phyloP scores from a whole-genome alignment of 2,113 vertebrate species.

The Orthonyx spaldingii region DNA sequence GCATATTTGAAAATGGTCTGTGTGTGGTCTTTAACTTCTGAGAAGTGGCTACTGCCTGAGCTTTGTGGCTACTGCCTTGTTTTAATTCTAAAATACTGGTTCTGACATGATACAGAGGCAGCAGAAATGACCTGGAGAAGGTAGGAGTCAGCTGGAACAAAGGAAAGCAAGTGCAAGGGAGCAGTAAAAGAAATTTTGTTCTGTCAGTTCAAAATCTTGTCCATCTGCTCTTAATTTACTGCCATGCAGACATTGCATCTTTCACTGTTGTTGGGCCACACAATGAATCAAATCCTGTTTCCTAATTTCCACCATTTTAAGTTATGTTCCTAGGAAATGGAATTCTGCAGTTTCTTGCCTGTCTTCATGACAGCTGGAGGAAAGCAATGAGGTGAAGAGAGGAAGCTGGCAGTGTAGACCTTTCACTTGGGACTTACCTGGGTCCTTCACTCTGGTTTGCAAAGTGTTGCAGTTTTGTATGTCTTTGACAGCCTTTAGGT shows the following conservation, averaged over 20 bases:
- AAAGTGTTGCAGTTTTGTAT: not conserved
- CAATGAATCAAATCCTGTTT: constrained; percentile 23
- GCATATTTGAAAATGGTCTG: not conserved
- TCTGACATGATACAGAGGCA: not conserved
- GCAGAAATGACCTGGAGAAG: not conserved
- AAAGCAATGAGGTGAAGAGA: not conserved
- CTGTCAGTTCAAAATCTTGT: not conserved
- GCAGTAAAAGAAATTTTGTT: not conserved
- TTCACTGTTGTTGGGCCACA: not conserved
- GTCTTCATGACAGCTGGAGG: not conserved
- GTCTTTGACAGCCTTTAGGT: not conserved
- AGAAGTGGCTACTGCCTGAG: not conserved
- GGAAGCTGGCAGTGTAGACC: not conserved
- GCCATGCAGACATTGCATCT: not conserved
- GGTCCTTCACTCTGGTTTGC: not conserved
- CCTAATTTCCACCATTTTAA: constrained; percentile 11
- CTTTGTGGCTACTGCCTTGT: not conserved
- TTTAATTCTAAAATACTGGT: not conserved
- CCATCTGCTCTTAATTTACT: constrained; percentile 21
- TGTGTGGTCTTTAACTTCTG: not conserved
- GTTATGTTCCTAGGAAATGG: not conserved
- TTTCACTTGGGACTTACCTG: not conserved
- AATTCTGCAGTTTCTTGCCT: not conserved
- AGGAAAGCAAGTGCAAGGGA: not conserved
- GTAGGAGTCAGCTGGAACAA: not conserved